Conservation (phyloP, 2,797 vertebrate genomes). For the Myiothlypis coronata region DNA sequence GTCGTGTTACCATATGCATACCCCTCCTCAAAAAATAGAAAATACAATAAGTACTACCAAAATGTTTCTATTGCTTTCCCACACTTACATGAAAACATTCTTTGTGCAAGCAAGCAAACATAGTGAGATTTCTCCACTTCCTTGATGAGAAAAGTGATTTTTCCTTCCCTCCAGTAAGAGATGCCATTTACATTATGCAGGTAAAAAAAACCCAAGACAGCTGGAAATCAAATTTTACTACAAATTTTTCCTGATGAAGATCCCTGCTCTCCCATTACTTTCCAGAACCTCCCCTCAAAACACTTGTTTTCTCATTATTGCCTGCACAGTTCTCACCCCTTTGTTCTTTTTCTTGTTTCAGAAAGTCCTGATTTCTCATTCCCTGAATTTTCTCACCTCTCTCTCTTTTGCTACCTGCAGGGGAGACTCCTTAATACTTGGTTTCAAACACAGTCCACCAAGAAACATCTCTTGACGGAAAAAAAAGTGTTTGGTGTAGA, state of each 20-base stretch:
- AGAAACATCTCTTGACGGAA: not conserved
- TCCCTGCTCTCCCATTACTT: not conserved
- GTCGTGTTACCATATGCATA: not conserved
- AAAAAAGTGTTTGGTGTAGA: not conserved
- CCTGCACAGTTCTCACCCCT: not conserved
- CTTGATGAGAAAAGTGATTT: not conserved
- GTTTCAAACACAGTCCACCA: not conserved
- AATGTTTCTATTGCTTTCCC: not conserved
- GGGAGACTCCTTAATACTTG: not conserved
- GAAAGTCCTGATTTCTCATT: not conserved
- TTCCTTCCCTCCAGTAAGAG: not conserved
- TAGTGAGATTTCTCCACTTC: not conserved
- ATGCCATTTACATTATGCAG: not conserved
- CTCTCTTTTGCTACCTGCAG: not conserved
- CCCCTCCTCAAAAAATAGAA: not conserved
- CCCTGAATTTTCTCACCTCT: not conserved
- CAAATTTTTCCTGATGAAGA: not conserved
- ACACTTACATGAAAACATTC: not conserved
- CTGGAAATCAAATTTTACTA: not conserved
- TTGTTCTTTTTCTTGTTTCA: not conserved
- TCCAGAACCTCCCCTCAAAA: not conserved
- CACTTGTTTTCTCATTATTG: not conserved
- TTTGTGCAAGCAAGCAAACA: not conserved
- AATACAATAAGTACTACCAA: not conserved
- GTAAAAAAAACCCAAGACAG: not conserved